phyloP scores from a whole-genome alignment of 2,113 vertebrate species.

The Sorex fumeus region DNA sequence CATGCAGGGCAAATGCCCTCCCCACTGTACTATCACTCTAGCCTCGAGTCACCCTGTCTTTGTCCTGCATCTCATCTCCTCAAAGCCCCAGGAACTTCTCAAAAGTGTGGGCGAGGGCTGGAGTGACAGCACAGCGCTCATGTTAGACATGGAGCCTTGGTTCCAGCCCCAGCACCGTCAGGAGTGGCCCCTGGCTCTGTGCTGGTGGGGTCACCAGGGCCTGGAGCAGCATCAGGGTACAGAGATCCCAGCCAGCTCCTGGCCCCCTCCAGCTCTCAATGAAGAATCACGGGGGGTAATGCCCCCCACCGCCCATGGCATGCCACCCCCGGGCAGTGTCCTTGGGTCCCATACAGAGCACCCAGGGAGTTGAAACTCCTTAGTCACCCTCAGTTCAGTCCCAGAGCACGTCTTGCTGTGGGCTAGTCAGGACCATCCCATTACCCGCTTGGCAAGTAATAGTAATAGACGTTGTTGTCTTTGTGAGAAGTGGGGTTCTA shows the following conservation, averaged over 20 bases:
- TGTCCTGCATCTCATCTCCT: slow-evolving; percentile 6
- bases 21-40: no score
- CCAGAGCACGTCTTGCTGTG: not conserved
- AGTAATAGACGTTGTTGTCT: not conserved
- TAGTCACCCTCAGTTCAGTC: not conserved
- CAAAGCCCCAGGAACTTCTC: not conserved
- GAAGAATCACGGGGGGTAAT: not conserved
- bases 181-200: no score
- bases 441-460: not conserved
- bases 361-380: not conserved
- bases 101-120: not conserved
- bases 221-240: not conserved
- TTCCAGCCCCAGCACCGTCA: no score
- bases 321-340: not conserved
- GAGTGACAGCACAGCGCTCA: no score
- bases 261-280: no score
- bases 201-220: not conserved
- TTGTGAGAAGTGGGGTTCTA: not conserved
- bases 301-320: no score
- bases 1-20: no score
- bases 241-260: not conserved
- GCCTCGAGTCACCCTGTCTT: slow-evolving; percentile 31
- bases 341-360: not conserved
- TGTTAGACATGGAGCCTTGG: no score
- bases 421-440: not conserved